These are phyloP conservation scores for Drosophila varians DNA, from an alignment of 1,140 invertebrate species.

Conservation along the genomic window DNA sequence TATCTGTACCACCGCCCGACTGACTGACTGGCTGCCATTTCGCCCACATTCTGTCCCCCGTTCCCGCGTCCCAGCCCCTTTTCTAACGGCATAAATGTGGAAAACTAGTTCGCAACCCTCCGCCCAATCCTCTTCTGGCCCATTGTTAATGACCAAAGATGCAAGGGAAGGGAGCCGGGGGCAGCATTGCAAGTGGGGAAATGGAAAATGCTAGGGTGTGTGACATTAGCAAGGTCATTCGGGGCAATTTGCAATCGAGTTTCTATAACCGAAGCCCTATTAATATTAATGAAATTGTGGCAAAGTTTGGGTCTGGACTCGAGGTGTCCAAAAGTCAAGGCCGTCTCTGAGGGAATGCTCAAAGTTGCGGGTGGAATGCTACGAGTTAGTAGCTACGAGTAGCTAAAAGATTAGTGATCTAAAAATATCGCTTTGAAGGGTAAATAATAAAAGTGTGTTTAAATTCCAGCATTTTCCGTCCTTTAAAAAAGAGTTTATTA, in stretches of 20 bases:
- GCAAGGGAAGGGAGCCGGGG: background rate
- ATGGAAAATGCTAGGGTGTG: background rate
- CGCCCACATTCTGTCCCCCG: too few relatives aligned
- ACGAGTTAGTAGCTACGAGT: background rate
- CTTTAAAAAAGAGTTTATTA: background rate
- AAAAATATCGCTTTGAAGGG: background rate
- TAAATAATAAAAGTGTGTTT: background rate
- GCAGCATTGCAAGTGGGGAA: conserved; percentile 2
- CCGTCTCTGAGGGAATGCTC: background rate
- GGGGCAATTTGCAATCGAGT: conserved; percentile 37
- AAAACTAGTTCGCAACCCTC: conserved; percentile 28
- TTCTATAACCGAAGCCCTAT: conserved; percentile 20
- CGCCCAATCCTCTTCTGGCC: too few relatives aligned
- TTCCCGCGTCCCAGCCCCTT: background rate
- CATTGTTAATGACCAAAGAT: conserved; percentile 23
- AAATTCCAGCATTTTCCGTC: too few relatives aligned
- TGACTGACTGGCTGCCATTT: conserved; percentile 1
- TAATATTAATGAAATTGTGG: conserved; percentile 34
- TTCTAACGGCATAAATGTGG: conserved; percentile 5
- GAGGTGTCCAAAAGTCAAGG: background rate
- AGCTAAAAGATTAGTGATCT: too few relatives aligned
- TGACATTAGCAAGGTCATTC: conserved; percentile 35
- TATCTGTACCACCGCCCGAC: conserved; percentile 32
- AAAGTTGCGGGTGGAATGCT: background rate
- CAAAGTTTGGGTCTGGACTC: background rate